Base-by-base conservation (phyloP, 2,113 vertebrate species). In the Pagrus major region DNA sequence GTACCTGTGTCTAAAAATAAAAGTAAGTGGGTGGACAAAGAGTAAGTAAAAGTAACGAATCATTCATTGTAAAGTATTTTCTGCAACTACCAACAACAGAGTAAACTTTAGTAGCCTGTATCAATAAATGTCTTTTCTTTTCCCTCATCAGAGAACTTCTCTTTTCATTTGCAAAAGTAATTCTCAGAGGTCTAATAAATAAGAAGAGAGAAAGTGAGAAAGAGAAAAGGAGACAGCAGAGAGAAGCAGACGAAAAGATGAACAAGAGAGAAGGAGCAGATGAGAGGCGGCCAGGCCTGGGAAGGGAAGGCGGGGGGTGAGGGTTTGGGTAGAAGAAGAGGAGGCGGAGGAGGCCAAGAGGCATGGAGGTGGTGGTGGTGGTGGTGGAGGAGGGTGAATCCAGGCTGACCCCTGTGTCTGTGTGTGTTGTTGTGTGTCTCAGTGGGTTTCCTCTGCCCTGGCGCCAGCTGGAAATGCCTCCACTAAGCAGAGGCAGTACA, bases 381-480 rank as follows among this genome's bases (percentile, higher is more conserved):
- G 81, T 66, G 76, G 78, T 73, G 76, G 71, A 59, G 75, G 86
- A 88, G 83, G 85, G 83, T 86, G 86, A 81, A 86, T 84, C 86
- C 75, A 64, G 81, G 75, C 86, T 92, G 92, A 93, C 93, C 91
- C 90, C 91, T 89, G 84, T 93, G 93, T 94, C 91, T 95, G 85
- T 94, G 89, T 93, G 91, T 91, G 93, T 94, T 91, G 93, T 91
- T 94, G 91, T 93, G 92, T 89, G 89, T 90, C 90, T 93, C 95
- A 93, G 93, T 94, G 93, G 93, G 94, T 94, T 94, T 92, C 91
- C 89, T 91, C 82, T 90, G 88, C 86, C 61, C 93, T 94, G 95
- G 94, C 94, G 93, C 95, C 94, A 94, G 94, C 89, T 94, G 93
- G 93, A 94, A 95, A 95, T 94, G 93, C 88, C 89, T 92, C 85